Percentiles rank a stretch among this genome's conserved stretches.
These are phyloP conservation scores for Machimus rusticus DNA, from an alignment of 2,888 invertebrate species.

Conservation along the genomic window DNA sequence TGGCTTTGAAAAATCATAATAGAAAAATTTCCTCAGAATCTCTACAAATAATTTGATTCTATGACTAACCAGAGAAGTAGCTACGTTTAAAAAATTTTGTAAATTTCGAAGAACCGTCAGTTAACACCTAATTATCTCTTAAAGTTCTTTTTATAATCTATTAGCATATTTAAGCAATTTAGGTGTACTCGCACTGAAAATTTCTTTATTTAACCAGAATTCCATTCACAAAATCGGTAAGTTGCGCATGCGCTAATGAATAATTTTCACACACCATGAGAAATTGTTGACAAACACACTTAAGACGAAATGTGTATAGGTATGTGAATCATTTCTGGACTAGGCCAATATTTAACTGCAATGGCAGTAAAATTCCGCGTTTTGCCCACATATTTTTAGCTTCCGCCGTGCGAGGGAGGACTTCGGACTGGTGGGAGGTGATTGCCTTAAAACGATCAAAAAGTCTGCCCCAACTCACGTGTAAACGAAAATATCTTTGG, in stretches of 20 bases:
- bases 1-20: not conserved
- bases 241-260: not conserved
- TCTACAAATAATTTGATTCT: not conserved
- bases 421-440: not conserved
- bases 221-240: not conserved
- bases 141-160: not conserved
- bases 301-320: not conserved
- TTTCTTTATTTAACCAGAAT: not conserved
- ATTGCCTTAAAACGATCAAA: not conserved
- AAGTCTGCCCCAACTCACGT: not conserved
- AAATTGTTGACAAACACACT: not conserved
- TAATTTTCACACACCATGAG: not conserved
- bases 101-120: not conserved
- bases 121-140: not conserved
- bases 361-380: not conserved
- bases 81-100: not conserved
- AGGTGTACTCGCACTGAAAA: not conserved
- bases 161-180: not conserved
- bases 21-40: not conserved
- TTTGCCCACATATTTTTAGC: not conserved
- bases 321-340: not conserved
- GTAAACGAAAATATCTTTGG: not conserved
- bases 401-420: not conserved
- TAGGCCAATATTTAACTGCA: not conserved
- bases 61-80: not conserved